Evolutionary conservation across 2,797 vertebrate species (phyloP).

Genomic region (Oreochromis mossambicus): DNA sequence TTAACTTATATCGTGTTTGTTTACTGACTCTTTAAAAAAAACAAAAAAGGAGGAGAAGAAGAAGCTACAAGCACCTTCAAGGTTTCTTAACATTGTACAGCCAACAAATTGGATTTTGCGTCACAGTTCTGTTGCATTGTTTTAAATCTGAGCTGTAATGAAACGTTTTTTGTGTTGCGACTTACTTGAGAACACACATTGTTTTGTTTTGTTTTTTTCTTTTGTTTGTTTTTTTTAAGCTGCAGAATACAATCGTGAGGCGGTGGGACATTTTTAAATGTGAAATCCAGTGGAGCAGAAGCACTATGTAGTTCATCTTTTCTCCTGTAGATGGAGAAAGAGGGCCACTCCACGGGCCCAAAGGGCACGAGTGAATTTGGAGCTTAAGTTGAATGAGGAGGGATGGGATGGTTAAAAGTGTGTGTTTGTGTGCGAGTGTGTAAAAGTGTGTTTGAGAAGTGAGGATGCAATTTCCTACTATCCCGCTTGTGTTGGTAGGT

Average conservation of each 20-base stretch:
- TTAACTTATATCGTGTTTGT: slow-evolving; percentile 56
- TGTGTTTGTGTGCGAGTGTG: slow-evolving; percentile 9
- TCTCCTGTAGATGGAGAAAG: slow-evolving; percentile 44
- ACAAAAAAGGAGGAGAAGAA: slow-evolving; percentile 7
- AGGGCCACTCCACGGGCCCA: slow-evolving; percentile 13
- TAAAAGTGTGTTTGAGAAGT: slow-evolving; percentile 25
- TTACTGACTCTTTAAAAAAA: slow-evolving; percentile 42
- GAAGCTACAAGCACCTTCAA: slow-evolving; percentile 62
- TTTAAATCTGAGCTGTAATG: slow-evolving; percentile 58
- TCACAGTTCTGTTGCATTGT: slow-evolving; percentile 40
- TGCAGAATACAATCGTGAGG: slow-evolving; percentile 68
- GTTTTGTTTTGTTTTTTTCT: neutral
- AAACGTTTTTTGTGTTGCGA: slow-evolving; percentile 33
- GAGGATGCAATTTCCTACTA: slow-evolving; percentile 37
- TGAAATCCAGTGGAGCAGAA: slow-evolving; percentile 40
- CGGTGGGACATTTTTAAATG: slow-evolving; percentile 34
- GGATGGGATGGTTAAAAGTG: slow-evolving; percentile 4
- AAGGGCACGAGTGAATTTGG: slow-evolving; percentile 19
- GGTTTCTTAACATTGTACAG: slow-evolving; percentile 68
- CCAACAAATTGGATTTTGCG: slow-evolving; percentile 37
- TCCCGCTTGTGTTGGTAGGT: slow-evolving; percentile 17
- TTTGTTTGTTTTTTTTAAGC: neutral
- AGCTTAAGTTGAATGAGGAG: slow-evolving; percentile 3
- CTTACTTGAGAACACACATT: neutral
- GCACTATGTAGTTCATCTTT: slow-evolving; percentile 44